Evolutionary conservation across 1,140 invertebrate genomes (phyloP).

Genomic region (Danaus plexippus): DNA sequence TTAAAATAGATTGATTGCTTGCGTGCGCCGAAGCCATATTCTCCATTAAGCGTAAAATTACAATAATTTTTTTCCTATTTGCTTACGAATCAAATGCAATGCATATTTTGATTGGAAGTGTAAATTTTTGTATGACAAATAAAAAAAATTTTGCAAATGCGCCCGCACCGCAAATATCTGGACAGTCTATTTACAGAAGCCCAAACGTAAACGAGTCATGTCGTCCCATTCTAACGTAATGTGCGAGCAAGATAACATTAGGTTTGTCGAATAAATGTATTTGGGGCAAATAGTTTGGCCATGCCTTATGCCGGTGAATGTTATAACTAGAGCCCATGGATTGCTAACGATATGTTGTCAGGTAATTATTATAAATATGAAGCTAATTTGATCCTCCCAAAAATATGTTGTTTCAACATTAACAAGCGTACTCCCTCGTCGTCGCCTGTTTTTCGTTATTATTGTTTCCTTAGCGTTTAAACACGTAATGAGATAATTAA

Average conservation of each 20-base stretch:
- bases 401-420: too few relatives aligned
- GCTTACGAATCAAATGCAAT: not conserved
- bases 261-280: constrained; percentile 19
- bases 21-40: not conserved
- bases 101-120: constrained; percentile 12
- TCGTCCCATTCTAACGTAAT: constrained; percentile 20
- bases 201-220: constrained; percentile 14
- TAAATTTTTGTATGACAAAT: constrained; percentile 7
- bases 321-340: not conserved
- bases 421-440: too few relatives aligned
- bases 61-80: too few relatives aligned
- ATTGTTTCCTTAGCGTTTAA: constrained; percentile 2
- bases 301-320: constrained; percentile 18
- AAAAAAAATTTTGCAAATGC: constrained; percentile 36
- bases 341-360: too few relatives aligned
- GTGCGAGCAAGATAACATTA: constrained; percentile 22
- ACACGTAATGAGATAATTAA: constrained; percentile 8
- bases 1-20: not conserved
- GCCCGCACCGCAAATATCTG: constrained; percentile 39
- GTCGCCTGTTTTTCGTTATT: not conserved
- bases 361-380: too few relatives aligned
- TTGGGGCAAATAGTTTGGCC: constrained; percentile 25
- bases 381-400: too few relatives aligned
- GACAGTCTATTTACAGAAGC: constrained; percentile 22
- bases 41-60: not conserved